phyloP scores from a whole-genome alignment of 2,888 invertebrate species.

The Drosophila algonquin region DNA sequence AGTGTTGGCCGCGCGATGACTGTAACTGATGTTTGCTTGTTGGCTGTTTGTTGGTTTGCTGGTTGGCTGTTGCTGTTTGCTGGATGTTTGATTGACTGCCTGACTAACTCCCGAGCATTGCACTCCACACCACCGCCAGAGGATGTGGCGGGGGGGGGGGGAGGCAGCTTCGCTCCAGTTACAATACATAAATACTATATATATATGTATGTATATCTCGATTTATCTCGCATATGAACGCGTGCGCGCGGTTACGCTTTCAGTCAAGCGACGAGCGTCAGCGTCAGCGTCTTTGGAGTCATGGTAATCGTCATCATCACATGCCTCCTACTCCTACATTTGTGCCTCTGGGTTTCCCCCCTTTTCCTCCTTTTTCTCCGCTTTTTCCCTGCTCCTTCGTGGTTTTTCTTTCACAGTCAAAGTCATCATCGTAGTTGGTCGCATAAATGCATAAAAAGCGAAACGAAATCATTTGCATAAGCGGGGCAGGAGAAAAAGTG shows the following conservation, averaged over 20 bases:
- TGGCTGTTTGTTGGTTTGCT: slow-evolving; percentile 31
- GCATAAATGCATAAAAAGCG: slow-evolving; percentile 69
- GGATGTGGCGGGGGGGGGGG: neutral
- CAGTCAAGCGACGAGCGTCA: slow-evolving; percentile 32
- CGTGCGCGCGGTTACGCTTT: slow-evolving; percentile 49
- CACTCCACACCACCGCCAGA: slow-evolving; percentile 1
- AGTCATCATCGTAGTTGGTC: slow-evolving; percentile 28
- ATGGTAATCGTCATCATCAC: slow-evolving; percentile 14
- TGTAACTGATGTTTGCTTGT: slow-evolving; percentile 27
- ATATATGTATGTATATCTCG: too few species aligned
- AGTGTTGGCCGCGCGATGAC: slow-evolving; percentile 12
- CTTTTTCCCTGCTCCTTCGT: neutral
- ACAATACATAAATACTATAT: slow-evolving; percentile 1
- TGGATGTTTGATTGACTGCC: slow-evolving; percentile 65
- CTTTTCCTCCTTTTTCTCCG: neutral
- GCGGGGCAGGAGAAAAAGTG: slow-evolving; percentile 22
- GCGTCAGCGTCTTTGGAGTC: slow-evolving; percentile 9
- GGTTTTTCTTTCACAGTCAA: slow-evolving; percentile 20
- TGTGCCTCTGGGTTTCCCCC: neutral
- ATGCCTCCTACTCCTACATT: neutral
- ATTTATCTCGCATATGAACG: slow-evolving; percentile 3
- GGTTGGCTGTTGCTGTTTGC: slow-evolving; percentile 40
- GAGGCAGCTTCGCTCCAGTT: slow-evolving; percentile 13
- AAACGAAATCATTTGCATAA: slow-evolving; percentile 66
- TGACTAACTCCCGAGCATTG: slow-evolving; percentile 48